Evolutionary conservation across 2,113 vertebrate species (phyloP).

Genomic region (Semicossyphus pulcher): DNA sequence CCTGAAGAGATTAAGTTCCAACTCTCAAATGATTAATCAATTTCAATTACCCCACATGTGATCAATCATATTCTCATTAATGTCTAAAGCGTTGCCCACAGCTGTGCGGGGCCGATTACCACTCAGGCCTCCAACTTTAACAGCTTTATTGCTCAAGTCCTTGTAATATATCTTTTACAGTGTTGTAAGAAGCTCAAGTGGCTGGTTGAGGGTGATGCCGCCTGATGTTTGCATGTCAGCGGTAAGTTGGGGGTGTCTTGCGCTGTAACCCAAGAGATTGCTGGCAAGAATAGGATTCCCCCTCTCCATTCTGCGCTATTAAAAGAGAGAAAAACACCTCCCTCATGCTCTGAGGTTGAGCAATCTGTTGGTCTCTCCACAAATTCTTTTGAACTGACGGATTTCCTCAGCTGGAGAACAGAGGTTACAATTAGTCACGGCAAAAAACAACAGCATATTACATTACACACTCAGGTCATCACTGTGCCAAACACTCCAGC

Average conservation of each 20-base stretch:
- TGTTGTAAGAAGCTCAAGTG: constrained; percentile 35
- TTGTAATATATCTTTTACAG: constrained; percentile 52
- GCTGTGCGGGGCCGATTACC: constrained; percentile 48
- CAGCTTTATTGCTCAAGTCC: constrained; percentile 55
- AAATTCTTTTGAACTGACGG: not conserved
- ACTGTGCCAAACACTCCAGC: constrained; percentile 15
- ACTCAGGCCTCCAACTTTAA: constrained; percentile 39
- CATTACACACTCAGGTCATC: constrained; percentile 27
- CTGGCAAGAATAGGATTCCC: constrained; percentile 42
- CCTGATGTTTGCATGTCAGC: constrained; percentile 32
- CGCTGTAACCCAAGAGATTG: constrained; percentile 64
- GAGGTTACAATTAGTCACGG: constrained; percentile 26
- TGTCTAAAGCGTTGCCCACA: constrained; percentile 56
- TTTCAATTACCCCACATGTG: constrained; percentile 76
- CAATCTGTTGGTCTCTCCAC: not conserved
- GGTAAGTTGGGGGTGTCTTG: constrained; percentile 16
- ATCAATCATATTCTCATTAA: constrained; percentile 82
- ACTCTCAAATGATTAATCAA: constrained; percentile 75
- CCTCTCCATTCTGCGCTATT: constrained; percentile 37
- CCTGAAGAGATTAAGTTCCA: constrained; percentile 63
- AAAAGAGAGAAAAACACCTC: constrained; percentile 50
- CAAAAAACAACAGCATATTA: constrained; percentile 5
- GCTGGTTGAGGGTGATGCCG: constrained; percentile 2
- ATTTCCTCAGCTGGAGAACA: constrained; percentile 19
- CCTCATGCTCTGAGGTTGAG: not conserved